phyloP scores from a whole-genome alignment of 2,797 vertebrate genomes.

The Threskiornis aethiopicus region DNA sequence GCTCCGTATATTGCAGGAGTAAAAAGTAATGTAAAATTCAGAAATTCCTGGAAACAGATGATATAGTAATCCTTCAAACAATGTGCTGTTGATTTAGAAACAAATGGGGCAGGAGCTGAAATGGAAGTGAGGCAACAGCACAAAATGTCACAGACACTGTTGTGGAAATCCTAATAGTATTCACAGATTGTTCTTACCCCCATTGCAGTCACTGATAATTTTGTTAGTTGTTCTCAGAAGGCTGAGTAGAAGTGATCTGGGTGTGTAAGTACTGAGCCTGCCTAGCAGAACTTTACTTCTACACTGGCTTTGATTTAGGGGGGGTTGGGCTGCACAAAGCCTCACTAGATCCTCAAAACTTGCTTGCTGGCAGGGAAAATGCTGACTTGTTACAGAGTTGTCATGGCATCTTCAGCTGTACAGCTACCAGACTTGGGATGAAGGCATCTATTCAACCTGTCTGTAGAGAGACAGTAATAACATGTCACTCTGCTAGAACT shows the following conservation, averaged over 20 bases:
- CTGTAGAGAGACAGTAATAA: not conserved
- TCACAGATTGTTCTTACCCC: not conserved
- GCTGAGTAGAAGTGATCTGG: not conserved
- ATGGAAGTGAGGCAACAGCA: not conserved
- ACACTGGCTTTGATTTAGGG: not conserved
- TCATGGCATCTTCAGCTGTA: not conserved
- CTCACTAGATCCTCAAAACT: not conserved
- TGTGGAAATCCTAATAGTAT: not conserved
- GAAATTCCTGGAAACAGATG: slow-evolving; percentile 56
- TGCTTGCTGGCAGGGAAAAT: not conserved
- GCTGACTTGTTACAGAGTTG: not conserved
- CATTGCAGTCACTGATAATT: not conserved
- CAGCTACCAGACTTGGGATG: not conserved
- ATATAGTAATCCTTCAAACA: slow-evolving; percentile 38
- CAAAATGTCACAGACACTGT: not conserved
- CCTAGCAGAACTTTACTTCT: not conserved
- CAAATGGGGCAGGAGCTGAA: not conserved
- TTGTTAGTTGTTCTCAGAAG: not conserved
- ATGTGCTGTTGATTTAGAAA: slow-evolving; percentile 20
- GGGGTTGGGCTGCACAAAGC: not conserved
- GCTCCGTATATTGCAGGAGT: not conserved
- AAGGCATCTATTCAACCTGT: not conserved
- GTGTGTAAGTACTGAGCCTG: not conserved
- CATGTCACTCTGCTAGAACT: not conserved
- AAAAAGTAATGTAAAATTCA: slow-evolving; percentile 43